Percentiles rank a stretch among this genome's conserved stretches.
These are phyloP conservation scores for Scolanthus callimorphus DNA, from an alignment of 92 coral and sea anemone genomes.

Conservation along the genomic window DNA sequence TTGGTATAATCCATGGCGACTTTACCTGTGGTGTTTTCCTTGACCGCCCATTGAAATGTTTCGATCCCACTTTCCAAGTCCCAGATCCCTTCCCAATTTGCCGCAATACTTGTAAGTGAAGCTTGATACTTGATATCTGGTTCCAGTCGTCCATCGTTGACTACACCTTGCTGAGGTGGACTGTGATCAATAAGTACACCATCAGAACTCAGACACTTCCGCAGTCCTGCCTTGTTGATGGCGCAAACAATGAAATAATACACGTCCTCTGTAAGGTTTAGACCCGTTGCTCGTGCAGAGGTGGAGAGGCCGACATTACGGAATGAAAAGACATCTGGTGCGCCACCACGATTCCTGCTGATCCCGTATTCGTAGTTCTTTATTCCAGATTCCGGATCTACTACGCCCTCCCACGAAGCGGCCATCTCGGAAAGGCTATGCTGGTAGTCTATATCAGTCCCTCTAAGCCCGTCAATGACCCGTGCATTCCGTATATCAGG, in stretches of 20 bases:
- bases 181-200: slow-evolving; percentile 88
- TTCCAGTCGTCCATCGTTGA: slow-evolving; percentile 89
- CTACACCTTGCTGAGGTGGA: slow-evolving; percentile 77
- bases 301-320: slow-evolving; percentile 56
- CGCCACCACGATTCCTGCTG: slow-evolving; percentile 72
- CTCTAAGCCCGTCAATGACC: slow-evolving; percentile 76
- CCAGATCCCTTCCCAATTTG: slow-evolving; percentile 98
- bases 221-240: slow-evolving; percentile 70
- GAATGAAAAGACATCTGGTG: slow-evolving; percentile 64
- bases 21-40: slow-evolving; percentile 40
- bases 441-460: slow-evolving; percentile 81
- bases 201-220: slow-evolving; percentile 75
- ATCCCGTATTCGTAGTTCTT: slow-evolving; percentile 68
- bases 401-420: slow-evolving; percentile 79
- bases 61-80: slow-evolving; percentile 89
- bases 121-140: slow-evolving; percentile 89
- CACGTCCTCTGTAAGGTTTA: slow-evolving; percentile 63
- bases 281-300: slow-evolving; percentile 57
- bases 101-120: slow-evolving; percentile 61
- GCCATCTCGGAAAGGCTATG: slow-evolving; percentile 59
- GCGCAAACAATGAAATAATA: slow-evolving; percentile 86
- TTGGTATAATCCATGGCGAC: slow-evolving; percentile 40
- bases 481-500: slow-evolving; percentile 67
- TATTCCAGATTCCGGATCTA: slow-evolving; percentile 83
- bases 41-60: slow-evolving; percentile 91